Evolutionary conservation across 2,888 invertebrate genomes (phyloP), one percentile per base, ranked within the genome.

Genomic region (Drosophila anceps): DNA sequence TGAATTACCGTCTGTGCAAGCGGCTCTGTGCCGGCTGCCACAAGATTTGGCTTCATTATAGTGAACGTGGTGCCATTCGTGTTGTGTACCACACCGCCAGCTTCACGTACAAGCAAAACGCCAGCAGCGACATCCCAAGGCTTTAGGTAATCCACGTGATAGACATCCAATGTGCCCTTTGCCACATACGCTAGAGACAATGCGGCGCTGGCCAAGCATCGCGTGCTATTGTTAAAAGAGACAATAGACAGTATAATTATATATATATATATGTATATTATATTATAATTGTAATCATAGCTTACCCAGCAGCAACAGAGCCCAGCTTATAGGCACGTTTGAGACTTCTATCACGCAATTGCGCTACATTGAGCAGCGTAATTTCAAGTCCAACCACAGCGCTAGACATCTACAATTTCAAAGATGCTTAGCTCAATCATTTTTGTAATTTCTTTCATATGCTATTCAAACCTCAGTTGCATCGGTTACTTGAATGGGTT

Each of bases 91-190:
- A 94, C 91, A 24, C 96, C 97, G 37, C 97, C 97, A 65, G 97
- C 96, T 94, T 97, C 97, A 61, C 93, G 92, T 10, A 96, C 93
- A 59, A 97, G 95, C 39, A 97, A 87, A 33, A 94, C 94, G 10
- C 96, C 96, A 8, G 96, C 97, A 35, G 96, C 95, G 7, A 96
- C 94, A 91, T 97, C 97, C 97, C 97, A 97, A 27, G 95, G 94
- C 79, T 96, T 94, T 48, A 96, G 93, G 37, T 95, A 95, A 87
- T 95, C 95, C 84, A 96, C 95, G 76, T 95, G 95, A 91, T 95
- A 96, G 33, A 94, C 94, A 89, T 96, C 96, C 41, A 94, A 92
- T 46, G 92, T 92, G 2, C 97, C 97, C 73, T 93, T 93, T 4
- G 97, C 96, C 1, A 97, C 94, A 83, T 95, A 95, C 69, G 96